Evolutionary conservation across 2,888 invertebrate species (phyloP).

Genomic region (Eristalis intricaria): DNA sequence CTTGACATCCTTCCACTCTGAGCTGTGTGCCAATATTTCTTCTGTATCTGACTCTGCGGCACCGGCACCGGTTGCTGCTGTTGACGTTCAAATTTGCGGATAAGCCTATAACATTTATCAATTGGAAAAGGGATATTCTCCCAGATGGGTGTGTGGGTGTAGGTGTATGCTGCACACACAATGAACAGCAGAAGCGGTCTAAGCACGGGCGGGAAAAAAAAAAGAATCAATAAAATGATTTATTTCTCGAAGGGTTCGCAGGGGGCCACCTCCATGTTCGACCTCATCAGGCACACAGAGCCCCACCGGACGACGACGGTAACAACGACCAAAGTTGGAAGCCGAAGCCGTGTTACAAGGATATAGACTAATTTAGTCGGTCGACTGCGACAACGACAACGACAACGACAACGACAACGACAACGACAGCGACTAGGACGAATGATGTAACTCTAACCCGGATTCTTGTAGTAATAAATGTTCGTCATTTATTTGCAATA

Average conservation of each 20-base stretch:
- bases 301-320: constrained; percentile 8
- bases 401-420: constrained; percentile 2
- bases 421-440: constrained; percentile 36
- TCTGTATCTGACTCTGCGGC: constrained; percentile 16
- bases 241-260: constrained; percentile 28
- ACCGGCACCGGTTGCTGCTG: constrained; percentile 58
- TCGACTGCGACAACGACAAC: constrained; percentile 18
- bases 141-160: not conserved
- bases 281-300: constrained; percentile 54
- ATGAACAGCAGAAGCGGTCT: not conserved
- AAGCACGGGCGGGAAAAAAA: constrained; percentile 7
- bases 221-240: constrained; percentile 67
- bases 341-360: constrained; percentile 45
- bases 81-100: constrained; percentile 69
- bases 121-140: constrained; percentile 63
- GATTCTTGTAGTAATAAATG: constrained; percentile 69
- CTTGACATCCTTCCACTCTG: constrained; percentile 21
- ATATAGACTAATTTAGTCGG: constrained; percentile 46
- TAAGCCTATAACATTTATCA: constrained; percentile 71
- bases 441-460: constrained; percentile 70
- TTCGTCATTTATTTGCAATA: constrained; percentile 70
- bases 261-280: constrained; percentile 11
- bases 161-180: constrained; percentile 26
- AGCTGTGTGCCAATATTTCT: constrained; percentile 25
- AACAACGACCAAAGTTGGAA: constrained; percentile 49